phyloP scores from a whole-genome alignment of 2,797 vertebrate genomes.

The Parauchenoglanis punctatus region DNA sequence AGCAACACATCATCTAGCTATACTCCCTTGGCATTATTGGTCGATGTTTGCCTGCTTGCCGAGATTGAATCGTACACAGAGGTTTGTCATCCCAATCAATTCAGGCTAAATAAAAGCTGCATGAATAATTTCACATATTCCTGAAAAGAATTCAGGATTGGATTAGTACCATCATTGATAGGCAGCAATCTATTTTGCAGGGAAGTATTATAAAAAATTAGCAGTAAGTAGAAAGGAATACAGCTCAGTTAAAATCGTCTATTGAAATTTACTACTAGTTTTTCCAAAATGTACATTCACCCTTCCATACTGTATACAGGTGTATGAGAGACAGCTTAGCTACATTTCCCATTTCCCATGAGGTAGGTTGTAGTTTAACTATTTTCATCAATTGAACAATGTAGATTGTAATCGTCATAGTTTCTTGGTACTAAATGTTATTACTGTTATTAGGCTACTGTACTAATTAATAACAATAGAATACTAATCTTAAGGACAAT shows the following conservation, averaged over 20 bases:
- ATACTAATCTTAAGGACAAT: neutral
- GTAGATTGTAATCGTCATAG: neutral
- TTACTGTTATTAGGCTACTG: neutral
- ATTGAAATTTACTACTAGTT: neutral
- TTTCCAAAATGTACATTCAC: neutral
- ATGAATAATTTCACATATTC: conserved; percentile 20
- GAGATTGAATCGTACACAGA: conserved; percentile 1
- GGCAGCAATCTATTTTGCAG: neutral
- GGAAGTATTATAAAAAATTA: neutral
- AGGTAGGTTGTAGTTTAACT: neutral
- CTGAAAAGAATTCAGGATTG: neutral
- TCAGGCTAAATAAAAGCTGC: conserved; percentile 24
- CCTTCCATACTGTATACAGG: neutral
- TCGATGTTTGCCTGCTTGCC: conserved; percentile 1
- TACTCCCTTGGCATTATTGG: neutral
- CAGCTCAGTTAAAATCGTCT: neutral
- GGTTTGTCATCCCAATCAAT: neutral
- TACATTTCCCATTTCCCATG: neutral
- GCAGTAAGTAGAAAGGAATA: neutral
- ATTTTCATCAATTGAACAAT: neutral
- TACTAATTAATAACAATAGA: too few species aligned
- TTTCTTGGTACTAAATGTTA: neutral
- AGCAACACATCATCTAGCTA: neutral
- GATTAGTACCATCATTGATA: neutral
- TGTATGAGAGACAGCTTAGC: neutral